phyloP scores from a whole-genome alignment of 2,797 vertebrate species.

The Taeniopygia guttata region DNA sequence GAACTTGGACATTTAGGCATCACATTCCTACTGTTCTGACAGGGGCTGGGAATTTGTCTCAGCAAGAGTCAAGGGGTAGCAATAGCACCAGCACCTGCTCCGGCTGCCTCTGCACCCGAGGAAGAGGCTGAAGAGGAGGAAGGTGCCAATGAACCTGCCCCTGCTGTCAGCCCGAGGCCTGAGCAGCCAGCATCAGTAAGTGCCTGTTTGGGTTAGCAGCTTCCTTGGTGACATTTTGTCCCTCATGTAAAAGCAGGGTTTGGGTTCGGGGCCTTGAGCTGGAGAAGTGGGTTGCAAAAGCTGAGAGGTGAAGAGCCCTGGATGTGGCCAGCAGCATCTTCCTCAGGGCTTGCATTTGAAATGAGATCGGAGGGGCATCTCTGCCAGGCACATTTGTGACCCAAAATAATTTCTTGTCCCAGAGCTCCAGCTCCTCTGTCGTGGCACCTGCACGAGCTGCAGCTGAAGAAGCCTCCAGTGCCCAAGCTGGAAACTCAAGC shows the following conservation, averaged over 20 bases:
- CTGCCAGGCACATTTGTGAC: neutral
- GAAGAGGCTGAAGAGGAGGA: neutral
- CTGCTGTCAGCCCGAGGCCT: neutral
- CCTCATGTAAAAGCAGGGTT: neutral
- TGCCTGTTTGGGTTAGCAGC: neutral
- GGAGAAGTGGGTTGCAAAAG: neutral
- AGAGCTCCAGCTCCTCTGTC: neutral
- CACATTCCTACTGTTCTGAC: neutral
- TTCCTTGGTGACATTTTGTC: neutral
- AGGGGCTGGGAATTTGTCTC: neutral
- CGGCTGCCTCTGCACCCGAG: neutral
- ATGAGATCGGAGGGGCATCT: neutral
- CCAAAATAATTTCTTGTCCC: neutral
- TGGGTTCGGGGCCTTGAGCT: neutral
- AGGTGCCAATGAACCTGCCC: neutral
- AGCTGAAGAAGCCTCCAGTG: neutral
- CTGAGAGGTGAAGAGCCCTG: too few species aligned
- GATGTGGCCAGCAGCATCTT: neutral
- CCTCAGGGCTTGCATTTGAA: too few species aligned
- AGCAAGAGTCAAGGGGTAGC: neutral
- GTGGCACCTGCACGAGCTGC: neutral
- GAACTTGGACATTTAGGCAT: fast-evolving
- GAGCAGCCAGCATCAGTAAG: neutral
- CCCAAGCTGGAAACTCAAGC: neutral
- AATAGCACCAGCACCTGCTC: neutral